Evolutionary conservation across 1,140 invertebrate species (phyloP), one percentile per base, ranked within the genome.

Genomic region (Araneus ventricosus): DNA sequence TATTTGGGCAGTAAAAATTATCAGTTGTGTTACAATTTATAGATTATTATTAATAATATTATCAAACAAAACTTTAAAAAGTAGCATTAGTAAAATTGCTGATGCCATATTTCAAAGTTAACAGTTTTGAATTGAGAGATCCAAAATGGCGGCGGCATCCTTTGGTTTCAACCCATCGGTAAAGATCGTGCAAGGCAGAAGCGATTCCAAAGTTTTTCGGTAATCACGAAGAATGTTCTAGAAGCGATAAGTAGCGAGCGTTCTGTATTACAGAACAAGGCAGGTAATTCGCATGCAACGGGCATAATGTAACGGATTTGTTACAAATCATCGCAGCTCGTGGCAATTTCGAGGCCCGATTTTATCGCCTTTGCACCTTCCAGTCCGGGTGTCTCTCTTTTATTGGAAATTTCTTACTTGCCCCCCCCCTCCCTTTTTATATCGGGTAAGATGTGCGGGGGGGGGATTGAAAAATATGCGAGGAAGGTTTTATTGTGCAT

Each of bases 231-330:
- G 91, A 87, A 87, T 93, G 84, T 87, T 93, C 89, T 34, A 41
- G 82, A 86, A 88, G 91, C 91, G 91, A 93, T 93, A 93, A 93
- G 91, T 93, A 93, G 91, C 91, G 84, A 93, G 67, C 91, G 91
- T 93, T 93, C 91, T 93, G 91, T 93, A 93, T 93, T 93, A 93
- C 91, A 93, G 85, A 93, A 93, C 91, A 93, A 87, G 91, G 91
- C 91, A 93, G 85, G 91, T 93, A 93, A 93, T 93, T 93, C 91
- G 85, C 91, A 93, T 93, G 91, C 91, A 93, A 85, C 61, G 91
- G 91, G 91, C 85, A 93, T 93, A 93, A 93, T 93, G 91, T 93
- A 93, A 93, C 57, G 91, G 91, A 93, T 93, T 93, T 93, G 91
- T 93, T 86, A 93, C 91, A 93, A 93, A 93, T 93, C 91, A 93